A percentile compares a stretch with the other conserved stretches of the same genome.
Conservation (phyloP, 2,888 invertebrate genomes). For the Serripes groenlandicus region DNA sequence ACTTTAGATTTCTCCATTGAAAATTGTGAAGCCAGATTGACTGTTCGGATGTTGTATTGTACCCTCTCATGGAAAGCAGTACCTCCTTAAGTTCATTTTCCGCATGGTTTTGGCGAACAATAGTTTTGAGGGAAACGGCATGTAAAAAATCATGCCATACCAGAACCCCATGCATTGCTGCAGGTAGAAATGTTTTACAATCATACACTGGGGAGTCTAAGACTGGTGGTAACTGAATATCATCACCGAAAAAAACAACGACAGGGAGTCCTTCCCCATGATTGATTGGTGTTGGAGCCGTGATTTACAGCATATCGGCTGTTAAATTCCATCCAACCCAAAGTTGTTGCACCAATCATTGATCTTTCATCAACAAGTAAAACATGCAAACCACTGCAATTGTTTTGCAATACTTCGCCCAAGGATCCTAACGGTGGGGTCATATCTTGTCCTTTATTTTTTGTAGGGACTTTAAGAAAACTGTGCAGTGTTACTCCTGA, state of each 20-base stretch:
- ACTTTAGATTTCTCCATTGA: conserved; percentile 51
- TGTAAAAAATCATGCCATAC: conserved; percentile 50
- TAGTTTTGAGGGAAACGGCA: conserved; percentile 39
- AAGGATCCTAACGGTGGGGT: conserved; percentile 33
- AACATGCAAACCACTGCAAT: conserved; percentile 44
- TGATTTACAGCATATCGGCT: conserved; percentile 26
- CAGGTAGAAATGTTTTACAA: conserved; percentile 21
- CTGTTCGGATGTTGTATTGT: too few species aligned
- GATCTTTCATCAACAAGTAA: conserved; percentile 57
- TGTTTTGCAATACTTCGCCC: conserved; percentile 43
- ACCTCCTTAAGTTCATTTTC: conserved; percentile 33
- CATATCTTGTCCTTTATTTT: conserved; percentile 48
- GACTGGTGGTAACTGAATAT: conserved; percentile 68
- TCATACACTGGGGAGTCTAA: conserved; percentile 55
- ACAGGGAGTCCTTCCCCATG: conserved; percentile 17
- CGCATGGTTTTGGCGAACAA: conserved; percentile 48
- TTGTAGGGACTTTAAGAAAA: conserved; percentile 63
- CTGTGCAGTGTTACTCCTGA: conserved; percentile 61
- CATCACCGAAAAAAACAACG: conserved; percentile 61
- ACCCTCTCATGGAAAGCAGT: not conserved
- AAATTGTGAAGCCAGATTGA: conserved; percentile 56
- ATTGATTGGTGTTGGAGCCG: not conserved
- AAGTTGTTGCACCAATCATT: conserved; percentile 45
- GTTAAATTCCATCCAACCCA: conserved; percentile 58
- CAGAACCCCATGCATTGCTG: conserved; percentile 54